These are phyloP conservation scores for Paramuricea clavata DNA, from an alignment of 92 coral and sea anemone species.

Conservation along the genomic window DNA sequence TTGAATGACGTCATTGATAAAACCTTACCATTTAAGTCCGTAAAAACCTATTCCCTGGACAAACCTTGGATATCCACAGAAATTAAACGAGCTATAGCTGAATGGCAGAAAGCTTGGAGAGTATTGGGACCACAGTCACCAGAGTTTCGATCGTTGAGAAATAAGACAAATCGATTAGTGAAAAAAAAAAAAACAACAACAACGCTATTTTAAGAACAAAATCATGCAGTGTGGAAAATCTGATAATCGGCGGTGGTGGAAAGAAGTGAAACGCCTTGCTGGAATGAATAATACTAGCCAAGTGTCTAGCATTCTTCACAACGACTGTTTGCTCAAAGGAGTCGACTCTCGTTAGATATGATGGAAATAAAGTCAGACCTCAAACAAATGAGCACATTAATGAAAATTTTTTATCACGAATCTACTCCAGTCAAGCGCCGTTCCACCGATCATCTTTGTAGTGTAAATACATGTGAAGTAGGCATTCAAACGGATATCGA, in stretches of 20 bases:
- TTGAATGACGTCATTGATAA: not conserved
- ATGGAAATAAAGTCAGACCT: no score
- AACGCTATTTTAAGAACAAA: not conserved
- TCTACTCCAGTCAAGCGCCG: no score
- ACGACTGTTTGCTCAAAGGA: no score
- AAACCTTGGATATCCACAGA: not conserved
- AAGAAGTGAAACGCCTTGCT: not conserved
- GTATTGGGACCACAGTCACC: not conserved
- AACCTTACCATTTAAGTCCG: not conserved
- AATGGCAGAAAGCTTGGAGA: not conserved
- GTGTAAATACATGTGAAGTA: no score
- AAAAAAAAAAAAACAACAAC: not conserved
- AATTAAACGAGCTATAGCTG: not conserved
- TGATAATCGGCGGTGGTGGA: not conserved
- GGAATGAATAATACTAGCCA: conserved; percentile 6
- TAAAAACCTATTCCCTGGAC: not conserved
- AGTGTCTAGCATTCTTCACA: no score
- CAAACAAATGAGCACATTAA: no score
- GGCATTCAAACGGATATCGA: no score
- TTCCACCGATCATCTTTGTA: no score
- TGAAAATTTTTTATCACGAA: no score
- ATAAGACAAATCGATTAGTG: not conserved
- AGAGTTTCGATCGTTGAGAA: not conserved
- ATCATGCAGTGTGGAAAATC: not conserved
- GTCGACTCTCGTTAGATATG: no score